Evolutionary conservation across 2,888 invertebrate genomes (phyloP).

Genomic region (Stenotaenia linearis): DNA sequence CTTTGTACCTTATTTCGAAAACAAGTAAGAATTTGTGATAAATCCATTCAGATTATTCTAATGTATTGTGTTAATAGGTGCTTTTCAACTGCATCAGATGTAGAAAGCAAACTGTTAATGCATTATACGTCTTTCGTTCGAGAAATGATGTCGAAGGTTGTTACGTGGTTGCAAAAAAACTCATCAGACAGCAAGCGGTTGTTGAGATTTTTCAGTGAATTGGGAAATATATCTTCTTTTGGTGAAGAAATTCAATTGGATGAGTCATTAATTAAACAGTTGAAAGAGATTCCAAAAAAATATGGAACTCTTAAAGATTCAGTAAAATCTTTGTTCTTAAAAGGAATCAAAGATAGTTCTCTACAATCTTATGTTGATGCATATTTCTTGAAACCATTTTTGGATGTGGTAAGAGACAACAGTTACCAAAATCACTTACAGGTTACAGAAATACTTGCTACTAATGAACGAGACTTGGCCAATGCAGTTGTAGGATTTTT

Average conservation of each 20-base stretch:
- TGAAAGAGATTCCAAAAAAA: too few species aligned
- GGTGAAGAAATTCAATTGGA: background rate
- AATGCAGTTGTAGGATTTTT: background rate
- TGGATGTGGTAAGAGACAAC: background rate
- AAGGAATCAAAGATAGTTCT: background rate
- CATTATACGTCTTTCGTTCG: too few species aligned
- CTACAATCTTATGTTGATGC: background rate
- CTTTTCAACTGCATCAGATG: too few species aligned
- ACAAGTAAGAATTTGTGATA: constrained; percentile 35
- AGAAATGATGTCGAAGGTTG: too few species aligned
- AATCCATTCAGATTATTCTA: too few species aligned
- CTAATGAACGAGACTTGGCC: background rate
- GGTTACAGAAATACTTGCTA: background rate
- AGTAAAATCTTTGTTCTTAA: too few species aligned
- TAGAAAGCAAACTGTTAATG: too few species aligned
- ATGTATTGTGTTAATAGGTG: too few species aligned
- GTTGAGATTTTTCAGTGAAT: too few species aligned
- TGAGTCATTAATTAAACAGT: background rate
- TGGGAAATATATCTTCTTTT: background rate
- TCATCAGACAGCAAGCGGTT: too few species aligned
- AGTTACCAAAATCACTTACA: background rate
- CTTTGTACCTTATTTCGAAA: constrained; percentile 64
- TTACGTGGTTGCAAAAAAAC: too few species aligned
- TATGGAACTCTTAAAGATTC: too few species aligned
- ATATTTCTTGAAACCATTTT: background rate